Base-by-base conservation (phyloP, 2,113 vertebrate genomes). In the Sclerurus mexicanus region DNA sequence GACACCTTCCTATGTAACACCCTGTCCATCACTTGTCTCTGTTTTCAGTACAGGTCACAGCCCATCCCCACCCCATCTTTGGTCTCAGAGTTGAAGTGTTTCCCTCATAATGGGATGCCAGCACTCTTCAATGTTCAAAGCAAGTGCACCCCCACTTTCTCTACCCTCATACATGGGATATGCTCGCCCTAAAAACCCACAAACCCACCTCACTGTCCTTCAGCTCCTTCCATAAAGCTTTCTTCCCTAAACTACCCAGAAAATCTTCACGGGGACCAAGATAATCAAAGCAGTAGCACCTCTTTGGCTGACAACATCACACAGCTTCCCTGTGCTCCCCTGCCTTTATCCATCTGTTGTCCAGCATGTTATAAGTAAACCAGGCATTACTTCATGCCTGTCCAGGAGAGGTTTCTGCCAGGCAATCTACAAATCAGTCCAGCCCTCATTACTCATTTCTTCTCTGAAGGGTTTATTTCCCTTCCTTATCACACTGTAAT, bases 21-120 rank as follows among this genome's bases (percentile, higher is more conserved):
- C 28, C 31, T 3, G 4, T 42, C 42, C 64, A 66, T 5, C 4
- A 1, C 28, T 55, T 15, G 7, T n/a, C n/a, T 31, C 6, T 0
- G 5, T 52, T 87, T 87, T 44, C 60, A 64, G 12, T 11, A 24
- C 11, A 8, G 6, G 21, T 63, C 52, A 74, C 55, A 77, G 68
- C 42, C 59, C 42, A 58, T 40, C 31, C 37, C 68, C 87, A 74
- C 11, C 13, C 28, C 4, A 0, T 16, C 68, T 60, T 30, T 24
- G 8, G 19, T 42, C 49, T 40, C 44, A 37, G 14, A 77, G 30
- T 0, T 39, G 25, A 93, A 91, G 16, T 4, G 30, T 8, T 46
- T 17, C 46, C 46, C 59, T 69, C 60, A 67, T 56, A 47, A 66
- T 13, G 71, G 23, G 35, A 64, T 5, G 12, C 22, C 3, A 83